These are phyloP conservation scores for Semibalanus balanoides DNA, from an alignment of 1,140 invertebrate genomes.

Conservation along the genomic window DNA sequence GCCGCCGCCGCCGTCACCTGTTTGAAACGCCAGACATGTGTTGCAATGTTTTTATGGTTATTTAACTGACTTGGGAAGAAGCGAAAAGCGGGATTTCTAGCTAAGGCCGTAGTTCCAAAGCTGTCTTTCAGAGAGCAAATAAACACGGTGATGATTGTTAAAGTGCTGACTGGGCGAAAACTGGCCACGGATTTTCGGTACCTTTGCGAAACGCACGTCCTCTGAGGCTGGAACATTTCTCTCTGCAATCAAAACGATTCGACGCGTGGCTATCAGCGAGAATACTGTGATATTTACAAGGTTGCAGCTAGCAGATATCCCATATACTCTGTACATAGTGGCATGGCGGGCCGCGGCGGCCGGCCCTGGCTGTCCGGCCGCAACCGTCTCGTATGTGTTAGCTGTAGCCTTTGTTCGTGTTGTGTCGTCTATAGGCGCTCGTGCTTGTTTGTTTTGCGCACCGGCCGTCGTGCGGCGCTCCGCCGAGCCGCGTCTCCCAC, in stretches of 20 bases:
- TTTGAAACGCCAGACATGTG: neutral
- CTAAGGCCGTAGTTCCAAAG: neutral
- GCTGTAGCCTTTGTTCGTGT: neutral
- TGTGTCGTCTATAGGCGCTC: neutral
- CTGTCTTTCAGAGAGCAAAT: constrained; percentile 2
- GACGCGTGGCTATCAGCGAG: neutral
- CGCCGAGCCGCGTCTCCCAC: no score
- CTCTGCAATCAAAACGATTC: neutral
- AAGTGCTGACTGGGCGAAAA: neutral
- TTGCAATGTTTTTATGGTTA: constrained; percentile 2
- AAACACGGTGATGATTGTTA: neutral
- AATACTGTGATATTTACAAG: neutral
- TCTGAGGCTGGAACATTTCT: neutral
- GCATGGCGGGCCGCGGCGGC: neutral
- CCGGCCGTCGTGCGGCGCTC: neutral
- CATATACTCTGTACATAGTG: neutral
- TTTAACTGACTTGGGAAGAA: neutral
- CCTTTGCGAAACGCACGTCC: neutral
- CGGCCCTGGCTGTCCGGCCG: no score
- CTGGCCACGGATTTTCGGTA: neutral
- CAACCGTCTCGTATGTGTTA: neutral
- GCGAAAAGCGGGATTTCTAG: neutral
- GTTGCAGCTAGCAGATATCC: neutral
- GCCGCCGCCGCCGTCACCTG: no score
- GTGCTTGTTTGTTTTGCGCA: neutral